Conservation (phyloP, 1,140 invertebrate genomes). For the Maconellicoccus hirsutus region DNA sequence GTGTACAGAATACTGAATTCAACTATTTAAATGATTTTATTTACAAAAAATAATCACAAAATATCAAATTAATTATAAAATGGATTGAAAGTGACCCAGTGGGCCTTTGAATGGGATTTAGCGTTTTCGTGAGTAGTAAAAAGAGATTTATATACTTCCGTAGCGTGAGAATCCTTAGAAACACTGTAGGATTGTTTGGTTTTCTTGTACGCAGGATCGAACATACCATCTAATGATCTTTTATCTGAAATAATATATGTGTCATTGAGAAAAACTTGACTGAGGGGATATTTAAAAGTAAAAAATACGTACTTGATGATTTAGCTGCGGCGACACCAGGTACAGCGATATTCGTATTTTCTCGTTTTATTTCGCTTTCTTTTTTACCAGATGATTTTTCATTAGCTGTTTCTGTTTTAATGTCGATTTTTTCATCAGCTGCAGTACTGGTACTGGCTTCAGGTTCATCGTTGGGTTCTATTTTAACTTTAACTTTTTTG, state of each 20-base stretch:
- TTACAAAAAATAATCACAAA: background rate
- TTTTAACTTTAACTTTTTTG: constrained; percentile 23
- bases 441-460: background rate
- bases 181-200: constrained; percentile 68
- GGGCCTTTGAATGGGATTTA: constrained; percentile 71
- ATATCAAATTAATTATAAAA: constrained; percentile 65
- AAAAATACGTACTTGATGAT: background rate
- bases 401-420: constrained; percentile 16
- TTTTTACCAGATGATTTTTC: constrained; percentile 10
- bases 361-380: constrained; percentile 10
- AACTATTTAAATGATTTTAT: too few species aligned
- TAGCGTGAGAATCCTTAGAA: constrained; percentile 80
- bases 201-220: constrained; percentile 54
- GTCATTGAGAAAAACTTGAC: background rate
- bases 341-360: constrained; percentile 1
- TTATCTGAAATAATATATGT: background rate
- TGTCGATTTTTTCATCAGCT: constrained; percentile 1
- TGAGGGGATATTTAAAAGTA: too few species aligned
- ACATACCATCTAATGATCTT: background rate
- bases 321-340: background rate
- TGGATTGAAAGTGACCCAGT: constrained; percentile 97
- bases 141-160: constrained; percentile 85
- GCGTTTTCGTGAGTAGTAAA: constrained; percentile 85
- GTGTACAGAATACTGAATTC: too few species aligned
- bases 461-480: constrained; percentile 12